phyloP scores from a whole-genome alignment of 2,888 invertebrate species.

The Pammene aurita region DNA sequence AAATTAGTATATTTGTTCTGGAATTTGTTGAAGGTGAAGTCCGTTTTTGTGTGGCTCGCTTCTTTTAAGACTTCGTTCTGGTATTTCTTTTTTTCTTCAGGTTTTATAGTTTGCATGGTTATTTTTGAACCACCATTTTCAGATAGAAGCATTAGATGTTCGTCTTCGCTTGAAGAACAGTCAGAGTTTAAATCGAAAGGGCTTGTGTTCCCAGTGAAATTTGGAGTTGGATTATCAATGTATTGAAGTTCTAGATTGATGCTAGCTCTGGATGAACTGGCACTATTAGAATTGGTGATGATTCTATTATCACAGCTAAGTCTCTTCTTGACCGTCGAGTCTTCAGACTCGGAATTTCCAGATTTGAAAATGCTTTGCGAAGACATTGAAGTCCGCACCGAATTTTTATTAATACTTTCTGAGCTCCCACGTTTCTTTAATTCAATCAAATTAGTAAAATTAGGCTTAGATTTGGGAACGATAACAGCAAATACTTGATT shows the following conservation, averaged over 20 bases:
- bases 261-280: constrained; percentile 69
- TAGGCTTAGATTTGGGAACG: constrained; percentile 71
- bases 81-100: constrained; percentile 57
- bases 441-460: constrained; percentile 52
- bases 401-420: constrained; percentile 67
- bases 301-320: constrained; percentile 77
- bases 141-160: constrained; percentile 74
- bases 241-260: constrained; percentile 75
- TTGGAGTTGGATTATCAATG: constrained; percentile 66
- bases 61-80: constrained; percentile 74
- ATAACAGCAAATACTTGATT: constrained; percentile 79
- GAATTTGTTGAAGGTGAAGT: constrained; percentile 69
- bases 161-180: constrained; percentile 79
- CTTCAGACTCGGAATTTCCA: constrained; percentile 72
- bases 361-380: constrained; percentile 71
- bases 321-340: constrained; percentile 74
- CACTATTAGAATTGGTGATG: constrained; percentile 60
- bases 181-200: constrained; percentile 69
- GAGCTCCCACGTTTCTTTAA: constrained; percentile 63
- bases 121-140: constrained; percentile 78
- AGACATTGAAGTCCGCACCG: constrained; percentile 65
- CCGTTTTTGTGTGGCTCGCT: constrained; percentile 66
- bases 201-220: constrained; percentile 60
- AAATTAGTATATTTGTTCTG: constrained; percentile 76
- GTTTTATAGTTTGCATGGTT: constrained; percentile 73